Evolutionary conservation across 2,113 vertebrate species (phyloP).

Genomic region (crab-eating macaque (Macaca fascicularis)): T2T-MFA8v1.1 NC_088380.1:94986501-94987000

Average conservation of each 20-base stretch:
- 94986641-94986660: background rate
- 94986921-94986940: background rate
- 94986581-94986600: background rate
- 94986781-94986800: background rate
- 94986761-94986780: background rate
- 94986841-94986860: background rate
- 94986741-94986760: background rate
- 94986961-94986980: background rate
- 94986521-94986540: background rate
- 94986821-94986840: background rate
- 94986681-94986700: background rate
- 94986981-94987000: background rate
- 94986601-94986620: background rate
- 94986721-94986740: background rate
- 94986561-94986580: background rate
- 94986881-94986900: background rate
- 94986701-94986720: background rate
- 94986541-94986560: background rate
- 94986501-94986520: background rate
- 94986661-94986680: background rate
- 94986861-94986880: background rate
- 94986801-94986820: background rate
- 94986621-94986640: background rate
- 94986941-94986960: background rate
- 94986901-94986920: background rate